Conservation (phyloP, 1,140 invertebrate species). For the Listronotus oregonensis region DNA sequence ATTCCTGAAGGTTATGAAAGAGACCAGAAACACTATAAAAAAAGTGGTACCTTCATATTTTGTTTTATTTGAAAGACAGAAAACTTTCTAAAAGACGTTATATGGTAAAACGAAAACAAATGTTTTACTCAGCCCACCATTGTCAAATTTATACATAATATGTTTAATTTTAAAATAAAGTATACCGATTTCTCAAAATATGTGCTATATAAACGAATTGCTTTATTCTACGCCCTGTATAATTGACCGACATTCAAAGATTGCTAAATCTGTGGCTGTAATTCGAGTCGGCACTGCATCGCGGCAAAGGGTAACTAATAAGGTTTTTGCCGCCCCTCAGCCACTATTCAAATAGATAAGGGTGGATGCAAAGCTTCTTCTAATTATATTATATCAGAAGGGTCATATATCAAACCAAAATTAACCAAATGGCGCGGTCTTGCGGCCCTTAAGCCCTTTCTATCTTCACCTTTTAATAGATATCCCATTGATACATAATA, state of each 20-base stretch:
- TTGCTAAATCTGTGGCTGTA: constrained; percentile 45
- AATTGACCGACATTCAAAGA: constrained; percentile 29
- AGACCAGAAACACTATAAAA: too few species aligned
- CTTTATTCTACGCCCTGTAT: background rate
- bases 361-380: constrained; percentile 53
- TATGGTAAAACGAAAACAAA: too few species aligned
- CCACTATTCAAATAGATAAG: constrained; percentile 57
- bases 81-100: too few species aligned
- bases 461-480: constrained; percentile 35
- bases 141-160: too few species aligned
- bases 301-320: constrained; percentile 54
- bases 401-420: constrained; percentile 54
- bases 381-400: constrained; percentile 56
- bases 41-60: too few species aligned
- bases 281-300: constrained; percentile 37
- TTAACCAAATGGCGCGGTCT: constrained; percentile 44
- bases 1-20: too few species aligned
- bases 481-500: constrained; percentile 31
- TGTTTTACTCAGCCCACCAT: too few species aligned
- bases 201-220: too few species aligned
- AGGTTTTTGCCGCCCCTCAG: constrained; percentile 54
- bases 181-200: too few species aligned
- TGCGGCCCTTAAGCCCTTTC: constrained; percentile 22
- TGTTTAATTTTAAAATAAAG: too few species aligned
- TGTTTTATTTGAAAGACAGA: too few species aligned